These are phyloP conservation scores for Labeo calbasu DNA, from an alignment of 2,797 vertebrate genomes.

Conservation along the genomic window DNA sequence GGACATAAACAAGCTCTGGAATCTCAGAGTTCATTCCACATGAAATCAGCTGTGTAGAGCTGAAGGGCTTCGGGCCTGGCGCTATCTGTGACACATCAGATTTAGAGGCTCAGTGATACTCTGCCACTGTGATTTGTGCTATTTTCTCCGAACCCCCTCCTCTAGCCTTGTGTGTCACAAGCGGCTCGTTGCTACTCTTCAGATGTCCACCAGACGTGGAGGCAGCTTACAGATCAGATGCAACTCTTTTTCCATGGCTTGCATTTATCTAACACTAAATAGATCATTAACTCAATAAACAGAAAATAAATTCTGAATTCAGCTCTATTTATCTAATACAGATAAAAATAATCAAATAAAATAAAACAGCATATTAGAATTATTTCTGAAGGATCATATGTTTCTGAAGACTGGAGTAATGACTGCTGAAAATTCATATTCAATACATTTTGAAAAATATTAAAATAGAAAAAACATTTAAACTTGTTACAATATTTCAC, in stretches of 20 bases:
- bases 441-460: conserved; percentile 1
- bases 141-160: conserved; percentile 45
- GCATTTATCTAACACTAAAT: neutral
- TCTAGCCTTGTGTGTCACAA: conserved; percentile 31
- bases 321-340: neutral
- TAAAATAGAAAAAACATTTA: neutral
- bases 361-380: neutral
- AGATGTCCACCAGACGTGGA: conserved; percentile 2
- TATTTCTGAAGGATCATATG: neutral
- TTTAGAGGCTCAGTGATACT: conserved; percentile 39
- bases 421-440: neutral
- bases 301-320: neutral
- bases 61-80: conserved; percentile 43
- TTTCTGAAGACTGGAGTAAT: neutral
- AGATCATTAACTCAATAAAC: neutral
- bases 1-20: conserved; percentile 59
- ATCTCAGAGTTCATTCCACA: conserved; percentile 40
- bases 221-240: neutral
- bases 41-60: conserved; percentile 52
- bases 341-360: neutral
- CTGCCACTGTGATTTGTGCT: conserved; percentile 51
- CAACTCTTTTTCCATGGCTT: neutral
- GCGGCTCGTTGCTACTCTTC: conserved; percentile 18
- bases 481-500: neutral
- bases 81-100: conserved; percentile 48